A percentile compares a stretch with the other conserved stretches of the same genome.
Evolutionary conservation across 2,888 invertebrate species (phyloP).

Genomic region (Brachycybe producta): DNA sequence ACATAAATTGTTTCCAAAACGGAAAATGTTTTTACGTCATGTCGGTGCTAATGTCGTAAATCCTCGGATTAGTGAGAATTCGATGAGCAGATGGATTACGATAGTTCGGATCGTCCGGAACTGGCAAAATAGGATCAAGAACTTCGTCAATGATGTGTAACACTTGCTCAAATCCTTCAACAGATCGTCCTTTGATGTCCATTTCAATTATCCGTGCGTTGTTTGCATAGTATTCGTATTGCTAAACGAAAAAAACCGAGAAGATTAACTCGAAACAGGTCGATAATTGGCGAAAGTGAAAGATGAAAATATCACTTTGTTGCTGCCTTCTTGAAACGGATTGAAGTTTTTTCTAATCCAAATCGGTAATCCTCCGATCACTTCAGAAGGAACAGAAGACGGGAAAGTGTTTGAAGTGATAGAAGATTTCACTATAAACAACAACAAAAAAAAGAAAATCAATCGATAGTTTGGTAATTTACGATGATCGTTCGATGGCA

Average conservation of each 20-base stretch:
- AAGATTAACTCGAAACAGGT: background rate
- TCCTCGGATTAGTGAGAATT: conserved; percentile 21
- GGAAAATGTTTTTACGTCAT: conserved; percentile 10
- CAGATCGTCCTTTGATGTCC: conserved; percentile 21
- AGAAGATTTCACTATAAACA: conserved; percentile 11
- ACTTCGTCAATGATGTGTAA: conserved; percentile 80
- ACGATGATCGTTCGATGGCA: background rate
- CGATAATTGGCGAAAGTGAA: too few relatives aligned
- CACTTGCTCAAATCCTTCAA: conserved; percentile 38
- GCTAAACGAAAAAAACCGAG: background rate
- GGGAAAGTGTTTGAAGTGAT: conserved; percentile 11
- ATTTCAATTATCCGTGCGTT: conserved; percentile 64
- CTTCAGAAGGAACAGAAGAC: background rate
- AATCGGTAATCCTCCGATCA: conserved; percentile 8
- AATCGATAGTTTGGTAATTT: background rate
- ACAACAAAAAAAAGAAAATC: background rate
- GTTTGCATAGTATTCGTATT: conserved; percentile 51
- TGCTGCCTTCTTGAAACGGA: background rate
- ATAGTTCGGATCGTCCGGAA: conserved; percentile 18
- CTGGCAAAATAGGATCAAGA: conserved; percentile 52
- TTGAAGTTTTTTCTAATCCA: conserved; percentile 1
- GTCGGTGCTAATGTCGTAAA: conserved; percentile 12
- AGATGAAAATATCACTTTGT: background rate
- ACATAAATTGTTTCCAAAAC: too few relatives aligned
- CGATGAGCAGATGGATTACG: conserved; percentile 23